A percentile compares a stretch with the other conserved stretches of the same genome.
These are phyloP conservation scores for Artibeus jamaicensis DNA, from an alignment of 2,797 vertebrate species.

Conservation along the genomic window DNA sequence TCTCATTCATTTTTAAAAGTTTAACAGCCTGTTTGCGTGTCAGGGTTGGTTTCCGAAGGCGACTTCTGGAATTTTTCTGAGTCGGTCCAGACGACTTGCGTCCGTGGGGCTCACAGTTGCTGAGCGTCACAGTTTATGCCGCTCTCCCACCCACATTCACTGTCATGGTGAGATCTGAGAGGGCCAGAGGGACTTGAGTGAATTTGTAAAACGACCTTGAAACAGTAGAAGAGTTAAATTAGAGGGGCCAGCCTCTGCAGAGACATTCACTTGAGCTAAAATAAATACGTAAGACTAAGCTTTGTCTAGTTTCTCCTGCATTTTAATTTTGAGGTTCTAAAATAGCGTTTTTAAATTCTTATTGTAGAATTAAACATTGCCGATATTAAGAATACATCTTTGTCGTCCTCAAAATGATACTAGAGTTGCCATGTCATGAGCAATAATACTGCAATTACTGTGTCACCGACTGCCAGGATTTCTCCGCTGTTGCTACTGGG, in stretches of 20 bases:
- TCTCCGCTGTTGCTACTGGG: slow-evolving; percentile 25
- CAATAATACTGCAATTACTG: slow-evolving; percentile 61
- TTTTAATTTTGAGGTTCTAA: slow-evolving; percentile 46
- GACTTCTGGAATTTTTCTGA: not conserved
- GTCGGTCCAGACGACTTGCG: not conserved
- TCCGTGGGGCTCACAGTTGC: not conserved
- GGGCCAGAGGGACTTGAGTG: not conserved
- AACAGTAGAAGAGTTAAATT: not conserved
- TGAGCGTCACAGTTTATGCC: not conserved
- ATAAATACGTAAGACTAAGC: not conserved
- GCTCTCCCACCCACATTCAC: not conserved
- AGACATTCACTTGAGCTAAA: not conserved
- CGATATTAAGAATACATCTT: slow-evolving; percentile 44
- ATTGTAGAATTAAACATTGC: slow-evolving; percentile 1
- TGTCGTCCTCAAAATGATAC: slow-evolving; percentile 47
- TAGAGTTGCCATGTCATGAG: slow-evolving; percentile 62
- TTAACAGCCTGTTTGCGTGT: slow-evolving; percentile 6
- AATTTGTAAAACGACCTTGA: not conserved
- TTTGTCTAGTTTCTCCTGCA: not conserved
- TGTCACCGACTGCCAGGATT: slow-evolving; percentile 52
- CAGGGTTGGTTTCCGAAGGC: not conserved
- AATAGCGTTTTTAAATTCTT: slow-evolving; percentile 34
- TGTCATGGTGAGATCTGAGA: not conserved
- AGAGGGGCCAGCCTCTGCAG: not conserved
- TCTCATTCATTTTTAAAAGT: not conserved